Evolutionary conservation across 2,888 invertebrate species (phyloP), one percentile per base, ranked within the genome.

Genomic region (Plutella xylostella): DNA sequence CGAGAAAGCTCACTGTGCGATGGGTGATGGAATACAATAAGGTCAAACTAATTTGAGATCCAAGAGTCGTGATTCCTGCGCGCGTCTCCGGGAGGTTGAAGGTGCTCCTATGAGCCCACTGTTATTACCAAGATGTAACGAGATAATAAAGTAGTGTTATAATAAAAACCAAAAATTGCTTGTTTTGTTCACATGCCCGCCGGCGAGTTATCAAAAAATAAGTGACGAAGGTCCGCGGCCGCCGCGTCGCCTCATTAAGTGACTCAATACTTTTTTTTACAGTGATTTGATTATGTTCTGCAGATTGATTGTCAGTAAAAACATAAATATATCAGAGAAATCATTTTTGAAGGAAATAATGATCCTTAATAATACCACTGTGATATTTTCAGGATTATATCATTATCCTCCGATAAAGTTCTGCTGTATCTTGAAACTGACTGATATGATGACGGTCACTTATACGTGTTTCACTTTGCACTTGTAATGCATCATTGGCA

Each of bases 181-280:
- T 65, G 71, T 73, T 72, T 68, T 65, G 70, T 71, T 69, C 74
- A 65, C 64, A 65, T 69, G 69, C 66, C 72, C 73, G 68, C 74
- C 56, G 72, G 74, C 76, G 58, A 62, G 60, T 70, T 78, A 78
- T 75, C 72, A 69, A 74, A 73, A 76, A 76, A 77, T 72, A 70
- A 72, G 71, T 64, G 66, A 72, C 70, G 68, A 77, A 76, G 76
- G 70, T 68, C 63, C 59, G 68, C n/a, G n/a, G n/a, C n/a, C n/a
- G n/a, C n/a, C n/a, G n/a, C n/a, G 43, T 33, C 42, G 61, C 63
- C 70, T 67, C 71, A 72, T 74, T 75, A 72, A 64, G 59, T 66
- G 65, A 60, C 52, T 55, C 59, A 76, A 63, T 75, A 74, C 77
- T 73, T 74, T 71, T 72, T 68, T 54, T n/a, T n/a, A n/a, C n/a